These are phyloP conservation scores for Athalia cordata DNA, from an alignment of 2,888 invertebrate species.

Conservation along the genomic window DNA sequence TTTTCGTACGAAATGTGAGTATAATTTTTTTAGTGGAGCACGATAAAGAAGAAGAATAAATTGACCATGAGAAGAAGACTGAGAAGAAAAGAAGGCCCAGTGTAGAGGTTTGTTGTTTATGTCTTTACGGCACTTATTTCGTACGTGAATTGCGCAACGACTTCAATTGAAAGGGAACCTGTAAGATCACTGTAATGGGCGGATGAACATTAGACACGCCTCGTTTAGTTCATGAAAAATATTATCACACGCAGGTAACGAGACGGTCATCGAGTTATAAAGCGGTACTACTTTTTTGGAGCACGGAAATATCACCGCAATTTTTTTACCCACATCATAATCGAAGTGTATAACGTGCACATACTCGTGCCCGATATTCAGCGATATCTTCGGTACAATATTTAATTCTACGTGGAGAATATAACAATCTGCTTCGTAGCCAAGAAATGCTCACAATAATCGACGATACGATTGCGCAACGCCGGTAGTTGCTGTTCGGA, in stretches of 20 bases:
- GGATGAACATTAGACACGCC: constrained; percentile 39
- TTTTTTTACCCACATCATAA: constrained; percentile 10
- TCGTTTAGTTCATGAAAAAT: constrained; percentile 31
- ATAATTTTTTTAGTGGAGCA: too few relatives aligned
- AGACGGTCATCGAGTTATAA: neutral
- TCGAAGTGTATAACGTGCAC: neutral
- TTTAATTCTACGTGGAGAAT: too few relatives aligned
- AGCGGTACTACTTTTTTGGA: neutral
- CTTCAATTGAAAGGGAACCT: constrained; percentile 22
- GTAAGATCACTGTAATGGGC: constrained; percentile 27
- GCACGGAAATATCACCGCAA: neutral
- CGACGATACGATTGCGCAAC: neutral
- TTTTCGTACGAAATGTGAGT: neutral
- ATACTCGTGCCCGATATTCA: neutral
- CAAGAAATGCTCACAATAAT: constrained; percentile 6
- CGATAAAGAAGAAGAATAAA: constrained; percentile 7
- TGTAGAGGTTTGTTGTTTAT: neutral
- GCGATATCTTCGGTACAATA: neutral
- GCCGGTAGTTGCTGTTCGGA: constrained; percentile 8
- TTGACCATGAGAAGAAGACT: neutral
- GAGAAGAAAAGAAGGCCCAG: constrained; percentile 1
- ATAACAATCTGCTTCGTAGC: too few relatives aligned
- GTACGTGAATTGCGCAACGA: constrained; percentile 14
- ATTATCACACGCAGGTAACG: constrained; percentile 10
- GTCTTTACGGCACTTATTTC: constrained; percentile 8